Conservation (phyloP, 2,888 invertebrate species). For the Cryptus viduatorius region DNA sequence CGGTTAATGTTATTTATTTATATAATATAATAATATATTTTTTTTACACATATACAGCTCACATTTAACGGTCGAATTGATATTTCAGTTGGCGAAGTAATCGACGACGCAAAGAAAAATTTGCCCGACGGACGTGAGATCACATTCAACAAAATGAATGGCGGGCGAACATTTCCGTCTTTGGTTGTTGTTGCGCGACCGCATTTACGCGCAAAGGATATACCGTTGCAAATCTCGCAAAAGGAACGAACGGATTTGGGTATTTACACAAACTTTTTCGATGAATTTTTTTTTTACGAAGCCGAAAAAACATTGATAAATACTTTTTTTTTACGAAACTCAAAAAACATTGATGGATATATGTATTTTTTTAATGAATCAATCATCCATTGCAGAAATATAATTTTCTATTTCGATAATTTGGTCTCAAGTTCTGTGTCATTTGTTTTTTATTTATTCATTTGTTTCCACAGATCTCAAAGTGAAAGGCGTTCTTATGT, state of each 20-base stretch:
- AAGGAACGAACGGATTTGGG: conserved; percentile 85
- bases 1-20: conserved; percentile 70
- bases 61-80: not conserved
- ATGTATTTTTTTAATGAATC: not conserved
- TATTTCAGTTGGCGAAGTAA: conserved; percentile 78
- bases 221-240: conserved; percentile 79
- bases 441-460: not conserved
- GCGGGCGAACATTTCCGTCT: conserved; percentile 94
- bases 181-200: conserved; percentile 94
- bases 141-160: conserved; percentile 91
- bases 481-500: conserved; percentile 93
- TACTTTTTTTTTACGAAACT: too few species aligned
- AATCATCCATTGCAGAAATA: not conserved
- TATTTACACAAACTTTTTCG: conserved; percentile 70
- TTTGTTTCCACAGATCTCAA: conserved; percentile 88
- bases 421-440: too few species aligned
- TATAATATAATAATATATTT: not conserved
- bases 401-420: not conserved
- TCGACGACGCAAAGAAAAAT: conserved; percentile 87
- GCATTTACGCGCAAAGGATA: conserved; percentile 90
- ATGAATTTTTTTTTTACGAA: too few species aligned
- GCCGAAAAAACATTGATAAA: too few species aligned
- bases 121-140: conserved; percentile 91
- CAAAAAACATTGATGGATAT: too few species aligned
- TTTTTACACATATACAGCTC: not conserved